Evolutionary conservation across 2,113 vertebrate genomes (phyloP).

Genomic region (Neogale vison): DNA sequence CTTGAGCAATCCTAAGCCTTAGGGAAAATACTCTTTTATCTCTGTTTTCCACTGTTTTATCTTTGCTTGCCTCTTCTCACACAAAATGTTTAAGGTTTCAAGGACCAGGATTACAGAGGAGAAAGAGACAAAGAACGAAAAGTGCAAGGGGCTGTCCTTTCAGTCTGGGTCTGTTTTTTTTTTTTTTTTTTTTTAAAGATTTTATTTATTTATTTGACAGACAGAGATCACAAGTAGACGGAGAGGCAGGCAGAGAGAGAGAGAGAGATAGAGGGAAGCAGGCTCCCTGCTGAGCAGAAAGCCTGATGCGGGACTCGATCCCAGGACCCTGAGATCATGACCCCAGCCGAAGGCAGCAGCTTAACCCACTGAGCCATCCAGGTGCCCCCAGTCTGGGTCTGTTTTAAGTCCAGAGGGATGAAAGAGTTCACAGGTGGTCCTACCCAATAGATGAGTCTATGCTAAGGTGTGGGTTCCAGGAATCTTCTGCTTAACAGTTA

Average conservation of each 20-base stretch:
- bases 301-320: too few species aligned
- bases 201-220: too few species aligned
- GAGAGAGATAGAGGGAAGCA: too few species aligned
- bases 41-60: not conserved
- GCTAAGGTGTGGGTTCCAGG: not conserved
- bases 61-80: not conserved
- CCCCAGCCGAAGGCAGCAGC: too few species aligned
- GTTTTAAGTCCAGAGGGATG: not conserved
- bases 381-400: not conserved
- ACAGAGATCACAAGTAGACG: too few species aligned
- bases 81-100: not conserved
- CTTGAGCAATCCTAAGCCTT: not conserved
- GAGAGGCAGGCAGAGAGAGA: too few species aligned
- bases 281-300: too few species aligned
- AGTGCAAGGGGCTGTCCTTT: not conserved
- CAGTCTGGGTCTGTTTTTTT: not conserved
- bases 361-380: too few species aligned
- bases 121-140: not conserved
- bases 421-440: not conserved
- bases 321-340: too few species aligned
- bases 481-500: not conserved
- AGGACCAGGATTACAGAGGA: not conserved
- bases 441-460: not conserved
- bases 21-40: not conserved
- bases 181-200: too few species aligned